These are phyloP conservation scores for Polydrusus tereticollis DNA, from an alignment of 2,888 invertebrate genomes.

Conservation along the genomic window DNA sequence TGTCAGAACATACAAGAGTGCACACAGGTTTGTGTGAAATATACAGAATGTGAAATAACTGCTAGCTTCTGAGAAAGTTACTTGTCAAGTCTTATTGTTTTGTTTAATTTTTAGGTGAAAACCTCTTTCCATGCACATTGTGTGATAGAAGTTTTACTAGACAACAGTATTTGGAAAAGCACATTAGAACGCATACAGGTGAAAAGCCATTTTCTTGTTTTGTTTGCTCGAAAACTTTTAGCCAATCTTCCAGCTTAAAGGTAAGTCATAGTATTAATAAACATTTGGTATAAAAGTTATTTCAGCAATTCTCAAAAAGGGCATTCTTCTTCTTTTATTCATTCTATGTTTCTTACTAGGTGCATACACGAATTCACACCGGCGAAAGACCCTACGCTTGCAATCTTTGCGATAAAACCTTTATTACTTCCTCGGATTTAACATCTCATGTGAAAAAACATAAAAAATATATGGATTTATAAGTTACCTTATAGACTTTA, in stretches of 20 bases:
- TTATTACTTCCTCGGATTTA: constrained; percentile 63
- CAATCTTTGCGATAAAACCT: constrained; percentile 61
- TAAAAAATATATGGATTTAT: constrained; percentile 63
- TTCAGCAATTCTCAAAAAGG: not conserved
- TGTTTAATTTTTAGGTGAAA: constrained; percentile 55
- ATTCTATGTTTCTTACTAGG: constrained; percentile 32
- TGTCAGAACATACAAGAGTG: constrained; percentile 61
- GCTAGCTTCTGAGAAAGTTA: too few relatives aligned
- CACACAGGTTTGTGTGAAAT: constrained; percentile 58
- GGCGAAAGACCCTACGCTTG: constrained; percentile 65
- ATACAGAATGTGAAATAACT: too few relatives aligned
- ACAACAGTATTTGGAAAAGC: constrained; percentile 70
- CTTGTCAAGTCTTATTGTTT: too few relatives aligned
- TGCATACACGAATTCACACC: constrained; percentile 60
- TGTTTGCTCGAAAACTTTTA: constrained; percentile 64
- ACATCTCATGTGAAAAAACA: constrained; percentile 63
- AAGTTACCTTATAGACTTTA: too few relatives aligned
- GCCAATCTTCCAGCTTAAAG: constrained; percentile 64
- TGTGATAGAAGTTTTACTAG: constrained; percentile 70
- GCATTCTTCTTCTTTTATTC: not conserved
- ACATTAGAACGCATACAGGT: constrained; percentile 69
- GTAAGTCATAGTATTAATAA: constrained; percentile 57
- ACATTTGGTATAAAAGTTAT: too few relatives aligned
- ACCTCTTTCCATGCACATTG: constrained; percentile 64
- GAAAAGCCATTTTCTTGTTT: constrained; percentile 64